These are phyloP conservation scores for Silurus meridionalis DNA, from an alignment of 2,113 vertebrate species.

Conservation along the genomic window DNA sequence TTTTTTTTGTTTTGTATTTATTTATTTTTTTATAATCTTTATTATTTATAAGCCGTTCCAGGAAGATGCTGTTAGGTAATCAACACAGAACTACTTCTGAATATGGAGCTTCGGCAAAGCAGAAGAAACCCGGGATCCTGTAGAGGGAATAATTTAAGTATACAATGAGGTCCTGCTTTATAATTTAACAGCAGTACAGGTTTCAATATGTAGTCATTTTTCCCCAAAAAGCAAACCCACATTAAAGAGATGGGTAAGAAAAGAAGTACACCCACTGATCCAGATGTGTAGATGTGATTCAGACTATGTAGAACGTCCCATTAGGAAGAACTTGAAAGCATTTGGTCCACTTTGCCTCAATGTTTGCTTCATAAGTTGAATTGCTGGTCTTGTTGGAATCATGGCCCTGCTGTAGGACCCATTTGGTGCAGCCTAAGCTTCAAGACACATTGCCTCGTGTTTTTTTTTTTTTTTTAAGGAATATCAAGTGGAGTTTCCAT, in stretches of 20 bases:
- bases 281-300: too few species aligned
- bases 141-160: not conserved
- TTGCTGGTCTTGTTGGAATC: too few species aligned
- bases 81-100: slow-evolving; percentile 26
- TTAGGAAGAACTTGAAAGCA: too few species aligned
- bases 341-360: not conserved
- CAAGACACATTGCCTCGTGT: not conserved
- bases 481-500: not conserved
- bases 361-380: not conserved
- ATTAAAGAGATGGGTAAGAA: not conserved
- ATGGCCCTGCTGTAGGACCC: too few species aligned
- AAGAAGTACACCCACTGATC: not conserved
- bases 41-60: slow-evolving; percentile 54
- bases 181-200: not conserved
- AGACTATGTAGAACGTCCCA: too few species aligned
- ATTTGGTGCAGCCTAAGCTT: not conserved
- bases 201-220: not conserved
- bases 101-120: not conserved
- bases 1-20: not conserved
- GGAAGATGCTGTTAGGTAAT: slow-evolving; percentile 42
- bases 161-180: too few species aligned
- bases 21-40: slow-evolving; percentile 23
- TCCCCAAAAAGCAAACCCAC: too few species aligned
- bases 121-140: not conserved
- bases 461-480: not conserved